Base-by-base conservation (phyloP, 2,113 vertebrate genomes). In the Strigops habroptila region DNA sequence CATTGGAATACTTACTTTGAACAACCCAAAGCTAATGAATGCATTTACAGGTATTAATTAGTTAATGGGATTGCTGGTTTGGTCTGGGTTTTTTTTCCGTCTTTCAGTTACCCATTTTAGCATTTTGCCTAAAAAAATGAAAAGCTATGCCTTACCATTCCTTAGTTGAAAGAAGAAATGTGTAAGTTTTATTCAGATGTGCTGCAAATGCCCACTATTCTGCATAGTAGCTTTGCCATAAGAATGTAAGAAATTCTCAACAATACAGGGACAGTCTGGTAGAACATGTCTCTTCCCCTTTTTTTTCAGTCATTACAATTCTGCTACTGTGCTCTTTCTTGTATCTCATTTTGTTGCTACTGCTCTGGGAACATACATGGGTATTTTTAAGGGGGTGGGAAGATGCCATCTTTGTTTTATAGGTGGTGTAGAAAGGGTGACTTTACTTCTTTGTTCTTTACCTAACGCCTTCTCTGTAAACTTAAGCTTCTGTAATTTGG, bases 1-100 rank as follows among this genome's bases (percentile, higher is more conserved):
- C 74, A 97, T 99, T 62, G 99, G 98, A 16, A 97, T 99, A 68
- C 98, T 99, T 82, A 99, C 98, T 22, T 74, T 99, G 93, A 99
- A 99, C 97, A 99, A 99, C 94, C 98, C 99, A 1, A 97, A 96
- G 65, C 98, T 98, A 89, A 99, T 98, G 99, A 99, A 99, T 78
- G 99, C 99, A 21, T 98, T 99, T 94, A 98, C 99, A 93, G 99
- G 99, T 99, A 98, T 31, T 48, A 35, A 53, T 57, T 77, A 17
- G 5, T 86, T 80, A 37, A 15, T 73, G 28, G 24, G 7, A 8
- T 82, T 87, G 13, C 31, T 78, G 9, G 6, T 71, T 71, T 71
- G 28, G 2, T 6, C 33, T 62, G 49, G 10, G 1, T 21, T n/a
- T 52, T 83, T 83, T 51, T 55, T 59, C 51, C 4, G 7, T 77